Evolutionary conservation across 1,140 invertebrate species (phyloP), one percentile per base, ranked within the genome.

Genomic region (Drosophila varians): DNA sequence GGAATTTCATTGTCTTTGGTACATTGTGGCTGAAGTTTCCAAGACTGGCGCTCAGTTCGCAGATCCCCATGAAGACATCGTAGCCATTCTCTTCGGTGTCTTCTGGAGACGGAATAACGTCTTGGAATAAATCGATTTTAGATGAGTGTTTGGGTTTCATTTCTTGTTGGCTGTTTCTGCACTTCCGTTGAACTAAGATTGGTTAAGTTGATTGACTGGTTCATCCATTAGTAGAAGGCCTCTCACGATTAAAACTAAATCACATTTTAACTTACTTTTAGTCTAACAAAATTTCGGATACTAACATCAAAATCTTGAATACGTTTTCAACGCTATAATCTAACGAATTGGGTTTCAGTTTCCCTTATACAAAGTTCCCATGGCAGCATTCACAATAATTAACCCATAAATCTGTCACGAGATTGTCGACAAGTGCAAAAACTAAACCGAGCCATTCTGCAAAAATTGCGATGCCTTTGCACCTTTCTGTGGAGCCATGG

Each of bases 391-490:
- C 60, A 65, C 58, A 54, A 57, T 84, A 84, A 84, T 86, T 79
- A 84, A 84, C 80, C 69, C 80, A 84, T 84, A 84, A 84, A 84
- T 84, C 79, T 77, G 68, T 73, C 73, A 62, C 57, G 61, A 82
- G 68, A 82, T 76, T 80, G 77, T 72, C 77, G 72, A 82, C 77
- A 86, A 73, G 56, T 70, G 46, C 34, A 76, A 83, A 45, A 82
- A 78, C 79, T 84, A 54, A 60, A 45, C 54, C 25, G 38, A 60
- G 43, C 58, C 36, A 74, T 68, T 86, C 80, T 79, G 64, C 71
- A 76, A 60, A 84, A 84, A 79, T 69, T 79, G 56, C 78, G 36
- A 58, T 69, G 62, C 54, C 38, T 21, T 64, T 49, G 42, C 56
- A 56, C 60, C 68, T 77, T 76, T 70, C 21, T 12, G 48, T n/a